Base-by-base conservation (phyloP, 2,888 invertebrate species). In the Agrilus cyanescens region DNA sequence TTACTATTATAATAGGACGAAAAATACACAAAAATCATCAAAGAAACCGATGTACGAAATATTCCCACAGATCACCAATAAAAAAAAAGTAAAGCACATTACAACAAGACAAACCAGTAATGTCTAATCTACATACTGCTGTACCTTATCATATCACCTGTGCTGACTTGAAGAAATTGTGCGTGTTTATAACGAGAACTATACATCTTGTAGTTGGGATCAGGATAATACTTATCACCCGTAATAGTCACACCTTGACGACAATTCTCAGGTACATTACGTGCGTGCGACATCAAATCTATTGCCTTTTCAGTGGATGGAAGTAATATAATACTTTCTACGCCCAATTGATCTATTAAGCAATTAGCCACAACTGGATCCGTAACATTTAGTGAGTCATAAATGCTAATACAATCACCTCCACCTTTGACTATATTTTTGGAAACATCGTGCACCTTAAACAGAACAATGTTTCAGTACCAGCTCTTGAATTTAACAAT, bases 361-460 rank as follows among this genome's bases (percentile, higher is more conserved):
- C 78, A 82, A 71, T 95, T 95, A 52, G 80, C 76, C 2, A 93
- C 79, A 12, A 87, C 76, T 0, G 84, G 76, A 68, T 91, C 82
- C 4, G 73, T 65, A 42, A 89, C 77, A 46, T 78, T 75, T 42
- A 95, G 71, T 46, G 81, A 72, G 56, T 88, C 78, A 39, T 86
- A 72, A 12, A 93, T 68, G 44, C 72, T 74, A 0, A 54, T 44
- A 57, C 71, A 72, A 2, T 61, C 61, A 2, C 55, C 44, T 1
- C 65, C 56, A 3, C 73, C 70, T 10, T 61, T 57, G 32, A 75
- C 75, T 33, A 68, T 61, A 50, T 68, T 59, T 1, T 51, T 49
- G 0, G 66, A 54, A 8, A 72, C 68, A 54, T 74, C 60, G 41
- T 74, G 71, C 35, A 69, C 61, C 71, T 73, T 46, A 18, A 56